Base-by-base conservation (phyloP, 2,888 invertebrate genomes). In the Sclerodermus sp. region DNA sequence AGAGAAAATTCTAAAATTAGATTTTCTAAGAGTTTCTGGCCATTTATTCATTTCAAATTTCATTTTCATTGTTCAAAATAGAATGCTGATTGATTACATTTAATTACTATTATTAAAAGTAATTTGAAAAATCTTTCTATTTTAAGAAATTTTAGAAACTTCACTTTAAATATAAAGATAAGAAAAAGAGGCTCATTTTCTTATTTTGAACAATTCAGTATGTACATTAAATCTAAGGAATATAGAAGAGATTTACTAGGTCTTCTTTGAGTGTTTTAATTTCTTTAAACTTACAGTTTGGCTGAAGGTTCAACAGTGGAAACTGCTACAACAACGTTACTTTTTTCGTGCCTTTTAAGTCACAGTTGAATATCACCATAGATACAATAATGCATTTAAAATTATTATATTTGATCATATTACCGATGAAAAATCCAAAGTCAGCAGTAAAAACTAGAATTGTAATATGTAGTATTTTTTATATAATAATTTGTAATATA, bases 261-360 rank as follows among this genome's bases (percentile, higher is more conserved):
- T 58, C 54, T 71, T 64, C 70, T 59, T 68, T 73, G 75, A 77
- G 65, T 70, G 67, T 77, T 77, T 77, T 77, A 77, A 77, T 77
- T 74, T 77, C 70, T 77, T 77, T 77, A 62, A 77, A 74, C 74
- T 77, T 77, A 74, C 77, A 77, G 77, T 77, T 73, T 71, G 69
- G 67, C 67, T 72, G 73, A 73, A 64, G 65, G 62, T 70, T 66
- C 65, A 70, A 70, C 67, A 68, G 65, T 67, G 70, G 74, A 68
- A 73, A 70, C 69, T 71, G 64, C 72, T 68, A 68, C 72, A 70
- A 64, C 73, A 62, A 62, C 75, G 65, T 71, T 71, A 68, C 66
- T 71, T 67, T 67, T 67, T 66, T 23, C 8, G 23, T 23, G 23
- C 23, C 23, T 23, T 23, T 23, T 23, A 23, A 23, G 8, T 23